Conservation (phyloP, 2,797 vertebrate genomes). For the Apogon hyalosoma region DNA sequence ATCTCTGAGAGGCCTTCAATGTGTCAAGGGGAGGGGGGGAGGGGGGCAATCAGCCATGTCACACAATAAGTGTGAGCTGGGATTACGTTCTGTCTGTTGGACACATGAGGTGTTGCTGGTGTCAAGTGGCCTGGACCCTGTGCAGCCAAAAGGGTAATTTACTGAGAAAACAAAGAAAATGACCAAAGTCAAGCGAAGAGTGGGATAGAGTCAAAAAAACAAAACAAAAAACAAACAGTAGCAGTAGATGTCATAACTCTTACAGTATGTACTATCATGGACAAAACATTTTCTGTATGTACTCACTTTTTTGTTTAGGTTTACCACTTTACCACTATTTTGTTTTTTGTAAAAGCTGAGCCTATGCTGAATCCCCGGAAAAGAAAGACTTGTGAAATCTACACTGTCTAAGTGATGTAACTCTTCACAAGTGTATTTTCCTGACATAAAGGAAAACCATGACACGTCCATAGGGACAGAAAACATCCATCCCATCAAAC, state of each 20-base stretch:
- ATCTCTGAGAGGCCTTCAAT: slow-evolving; percentile 39
- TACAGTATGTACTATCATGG: not conserved
- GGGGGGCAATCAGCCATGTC: slow-evolving; percentile 31
- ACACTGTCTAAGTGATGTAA: not conserved
- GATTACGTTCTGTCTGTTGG: slow-evolving; percentile 41
- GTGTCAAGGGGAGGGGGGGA: not conserved
- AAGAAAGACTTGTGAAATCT: slow-evolving; percentile 16
- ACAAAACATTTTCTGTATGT: not conserved
- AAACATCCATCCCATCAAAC: slow-evolving; percentile 32
- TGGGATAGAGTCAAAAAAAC: too few relatives aligned
- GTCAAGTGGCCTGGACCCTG: not conserved
- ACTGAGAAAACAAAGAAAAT: slow-evolving; percentile 25
- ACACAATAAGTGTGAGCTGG: slow-evolving; percentile 28
- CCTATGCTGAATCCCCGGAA: not conserved
- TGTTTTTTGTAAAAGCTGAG: too few relatives aligned
- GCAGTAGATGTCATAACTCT: not conserved
- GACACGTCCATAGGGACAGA: slow-evolving; percentile 46
- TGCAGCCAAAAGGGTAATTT: slow-evolving; percentile 31
- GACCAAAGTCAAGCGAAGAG: not conserved
- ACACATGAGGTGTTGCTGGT: slow-evolving; percentile 38
- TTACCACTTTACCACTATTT: not conserved
- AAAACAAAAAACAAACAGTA: not conserved
- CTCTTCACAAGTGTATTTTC: slow-evolving; percentile 26
- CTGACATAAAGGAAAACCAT: slow-evolving; percentile 30
- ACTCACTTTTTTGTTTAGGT: not conserved